These are phyloP conservation scores for Oncorhynchus keta DNA, from an alignment of 2,113 vertebrate species.

Conservation along the genomic window DNA sequence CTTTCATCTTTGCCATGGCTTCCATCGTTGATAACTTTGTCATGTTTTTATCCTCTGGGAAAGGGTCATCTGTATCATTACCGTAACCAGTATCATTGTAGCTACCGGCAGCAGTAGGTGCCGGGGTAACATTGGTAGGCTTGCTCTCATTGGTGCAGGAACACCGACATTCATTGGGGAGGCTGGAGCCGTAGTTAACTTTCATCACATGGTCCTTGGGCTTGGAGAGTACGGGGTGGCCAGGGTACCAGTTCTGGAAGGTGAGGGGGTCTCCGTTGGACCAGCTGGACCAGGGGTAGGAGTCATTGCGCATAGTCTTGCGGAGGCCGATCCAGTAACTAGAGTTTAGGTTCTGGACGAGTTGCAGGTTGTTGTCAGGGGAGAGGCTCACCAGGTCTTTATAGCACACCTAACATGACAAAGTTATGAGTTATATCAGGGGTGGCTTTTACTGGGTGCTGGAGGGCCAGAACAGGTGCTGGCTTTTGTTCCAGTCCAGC, in stretches of 20 bases:
- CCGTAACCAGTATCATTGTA: neutral
- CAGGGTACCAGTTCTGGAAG: slow-evolving; percentile 77
- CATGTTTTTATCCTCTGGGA: neutral
- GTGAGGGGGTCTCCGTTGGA: slow-evolving; percentile 58
- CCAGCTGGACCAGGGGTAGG: slow-evolving; percentile 60
- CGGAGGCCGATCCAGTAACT: slow-evolving; percentile 70
- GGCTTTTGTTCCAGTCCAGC: neutral
- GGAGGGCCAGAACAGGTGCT: neutral
- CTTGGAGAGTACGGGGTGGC: slow-evolving; percentile 48
- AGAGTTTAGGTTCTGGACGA: slow-evolving; percentile 13
- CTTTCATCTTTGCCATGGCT: too few relatives aligned
- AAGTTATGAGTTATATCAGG: neutral
- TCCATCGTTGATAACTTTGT: too few relatives aligned
- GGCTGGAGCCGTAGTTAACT: neutral
- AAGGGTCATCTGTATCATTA: neutral
- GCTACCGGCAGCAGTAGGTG: neutral
- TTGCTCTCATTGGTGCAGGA: neutral
- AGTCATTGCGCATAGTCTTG: slow-evolving; percentile 32
- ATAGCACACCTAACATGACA: slow-evolving; percentile 54
- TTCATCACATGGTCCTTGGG: neutral
- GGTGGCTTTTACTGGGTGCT: too few relatives aligned
- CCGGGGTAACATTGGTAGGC: neutral
- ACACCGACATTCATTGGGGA: neutral
- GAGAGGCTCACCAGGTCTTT: slow-evolving; percentile 63
- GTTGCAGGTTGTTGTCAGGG: slow-evolving; percentile 26